Conservation (phyloP, 2,888 invertebrate genomes). For the Encarsia formosa region DNA sequence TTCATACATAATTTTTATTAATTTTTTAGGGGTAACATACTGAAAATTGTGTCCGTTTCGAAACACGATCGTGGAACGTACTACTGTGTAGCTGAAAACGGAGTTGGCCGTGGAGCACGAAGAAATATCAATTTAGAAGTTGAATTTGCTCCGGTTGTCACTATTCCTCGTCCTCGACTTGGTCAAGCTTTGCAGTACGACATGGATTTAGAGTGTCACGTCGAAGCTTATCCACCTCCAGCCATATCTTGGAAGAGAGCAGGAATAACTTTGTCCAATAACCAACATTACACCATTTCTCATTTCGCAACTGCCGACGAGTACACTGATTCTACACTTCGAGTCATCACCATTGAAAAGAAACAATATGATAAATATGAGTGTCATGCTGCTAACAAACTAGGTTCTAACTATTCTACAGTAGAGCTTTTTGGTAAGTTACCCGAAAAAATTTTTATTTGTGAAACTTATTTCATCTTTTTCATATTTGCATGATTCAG, state of each 20-base stretch:
- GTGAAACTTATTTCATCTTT: background rate
- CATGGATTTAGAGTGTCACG: slow-evolving; percentile 91
- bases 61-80: slow-evolving; percentile 91
- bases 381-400: slow-evolving; percentile 84
- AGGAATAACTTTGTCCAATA: slow-evolving; percentile 69
- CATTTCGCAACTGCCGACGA: slow-evolving; percentile 90
- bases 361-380: slow-evolving; percentile 81
- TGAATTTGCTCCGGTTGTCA: slow-evolving; percentile 83
- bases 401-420: slow-evolving; percentile 74
- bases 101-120: slow-evolving; percentile 78
- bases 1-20: background rate
- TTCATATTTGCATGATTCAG: background rate
- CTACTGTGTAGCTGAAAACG: slow-evolving; percentile 89
- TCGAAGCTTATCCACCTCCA: slow-evolving; percentile 91
- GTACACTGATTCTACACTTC: slow-evolving; percentile 83
- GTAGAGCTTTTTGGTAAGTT: slow-evolving; percentile 79
- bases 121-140: slow-evolving; percentile 87
- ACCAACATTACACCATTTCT: slow-evolving; percentile 87
- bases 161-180: slow-evolving; percentile 75
- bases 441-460: background rate
- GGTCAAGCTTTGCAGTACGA: slow-evolving; percentile 89
- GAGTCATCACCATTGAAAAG: slow-evolving; percentile 88
- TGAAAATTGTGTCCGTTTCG: slow-evolving; percentile 72
- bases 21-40: slow-evolving; percentile 67
- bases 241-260: slow-evolving; percentile 90